phyloP scores from a whole-genome alignment of 2,113 vertebrate genomes.

The Hemichromis elongatus region DNA sequence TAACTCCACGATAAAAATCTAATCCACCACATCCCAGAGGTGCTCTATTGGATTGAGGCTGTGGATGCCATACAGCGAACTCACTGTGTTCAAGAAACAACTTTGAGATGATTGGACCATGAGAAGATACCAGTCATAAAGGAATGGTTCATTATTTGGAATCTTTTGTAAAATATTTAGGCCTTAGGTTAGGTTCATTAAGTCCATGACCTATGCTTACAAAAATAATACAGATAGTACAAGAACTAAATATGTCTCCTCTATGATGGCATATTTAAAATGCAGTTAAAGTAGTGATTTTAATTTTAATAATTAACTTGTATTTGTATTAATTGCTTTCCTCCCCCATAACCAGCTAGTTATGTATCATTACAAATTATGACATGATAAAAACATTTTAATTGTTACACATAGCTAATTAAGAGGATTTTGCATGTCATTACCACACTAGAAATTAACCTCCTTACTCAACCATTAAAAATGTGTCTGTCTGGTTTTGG shows the following conservation, averaged over 20 bases:
- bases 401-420: neutral
- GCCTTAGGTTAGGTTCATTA: neutral
- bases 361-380: neutral
- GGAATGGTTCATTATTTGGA: neutral
- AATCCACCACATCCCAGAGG: neutral
- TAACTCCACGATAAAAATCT: neutral
- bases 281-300: neutral
- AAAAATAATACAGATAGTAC: neutral
- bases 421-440: neutral
- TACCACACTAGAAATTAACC: constrained; percentile 5
- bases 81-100: neutral
- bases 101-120: neutral
- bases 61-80: neutral
- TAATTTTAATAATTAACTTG: neutral
- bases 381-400: neutral
- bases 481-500: constrained; percentile 10
- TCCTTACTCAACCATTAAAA: constrained; percentile 19
- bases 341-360: neutral
- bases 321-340: neutral
- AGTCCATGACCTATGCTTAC: neutral
- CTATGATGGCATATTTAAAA: neutral
- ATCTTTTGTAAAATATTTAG: neutral
- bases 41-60: neutral
- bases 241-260: neutral
- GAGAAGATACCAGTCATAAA: accelerated